These are phyloP conservation scores for Bettongia penicillata DNA, from an alignment of 2,113 vertebrate genomes.

Conservation along the genomic window DNA sequence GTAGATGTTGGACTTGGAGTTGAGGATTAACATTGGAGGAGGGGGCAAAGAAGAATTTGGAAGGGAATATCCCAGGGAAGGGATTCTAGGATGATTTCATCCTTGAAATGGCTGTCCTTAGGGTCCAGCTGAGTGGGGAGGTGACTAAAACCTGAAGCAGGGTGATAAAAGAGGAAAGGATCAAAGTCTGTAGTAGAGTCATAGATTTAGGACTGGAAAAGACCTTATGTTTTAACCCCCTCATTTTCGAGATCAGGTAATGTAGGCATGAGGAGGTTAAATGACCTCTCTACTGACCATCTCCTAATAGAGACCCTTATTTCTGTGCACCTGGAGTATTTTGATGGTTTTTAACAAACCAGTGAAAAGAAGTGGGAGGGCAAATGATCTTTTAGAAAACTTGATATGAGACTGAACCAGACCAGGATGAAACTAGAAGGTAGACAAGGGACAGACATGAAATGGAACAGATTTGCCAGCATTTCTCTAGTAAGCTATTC, in stretches of 20 bases:
- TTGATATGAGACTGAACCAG: background rate
- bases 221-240: background rate
- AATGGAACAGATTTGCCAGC: background rate
- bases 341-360: too few species aligned
- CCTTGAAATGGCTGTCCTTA: background rate
- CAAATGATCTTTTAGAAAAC: too few species aligned
- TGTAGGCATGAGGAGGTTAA: too few species aligned
- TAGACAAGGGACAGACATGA: background rate
- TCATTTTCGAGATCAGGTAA: too few species aligned
- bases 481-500: background rate
- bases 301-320: too few species aligned
- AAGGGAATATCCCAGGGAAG: background rate
- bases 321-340: too few species aligned
- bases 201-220: background rate
- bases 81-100: background rate
- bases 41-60: background rate
- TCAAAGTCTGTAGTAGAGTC: background rate
- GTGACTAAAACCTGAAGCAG: background rate
- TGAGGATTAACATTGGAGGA: background rate
- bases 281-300: too few species aligned
- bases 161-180: background rate
- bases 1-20: background rate
- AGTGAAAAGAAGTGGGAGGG: too few species aligned
- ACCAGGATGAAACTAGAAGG: background rate
- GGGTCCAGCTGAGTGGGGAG: background rate